Base-by-base conservation (phyloP, 53 echinoderm and acorn worm genomes). In the Zoroaster sp. region DNA sequence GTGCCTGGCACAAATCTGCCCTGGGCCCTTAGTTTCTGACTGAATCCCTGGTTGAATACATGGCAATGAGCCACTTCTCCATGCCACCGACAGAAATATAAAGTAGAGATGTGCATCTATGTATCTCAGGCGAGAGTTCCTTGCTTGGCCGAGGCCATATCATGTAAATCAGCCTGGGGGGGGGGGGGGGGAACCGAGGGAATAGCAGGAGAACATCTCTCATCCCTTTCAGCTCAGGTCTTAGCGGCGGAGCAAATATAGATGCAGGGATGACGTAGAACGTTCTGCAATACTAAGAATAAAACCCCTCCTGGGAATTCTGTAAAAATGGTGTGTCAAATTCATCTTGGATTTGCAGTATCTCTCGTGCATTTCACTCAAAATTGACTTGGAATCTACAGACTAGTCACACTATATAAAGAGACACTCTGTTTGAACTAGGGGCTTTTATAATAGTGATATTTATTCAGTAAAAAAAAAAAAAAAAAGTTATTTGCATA, bases 191-290 rank as follows among this genome's bases (percentile, higher is more conserved):
- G 17, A 31, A 5, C 65, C 23, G 65, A n/a, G n/a, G n/a, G n/a
- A n/a, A n/a, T 17, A 31, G 33, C 69, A 5, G 33, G 32, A 14
- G 31, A 75, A 47, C 47, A 75, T 47, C 47, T 67, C 81, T 68
- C 82, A 5, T 28, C 43, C 66, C 18, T 80, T 63, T 82, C 66
- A 44, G 82, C 66, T 14, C 40, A 44, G 82, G 82, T 67, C 82
- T 67, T 66, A n/a, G n/a, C n/a, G 82, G 68, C 40, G 68, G 42
- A 66, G 68, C 68, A 82, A 82, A 82, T 82, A 67, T 82, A 82
- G 82, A 66, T 36, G 38, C 33, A 42, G 8, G 2, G 42, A 20
- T 82, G 82, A 82, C 82, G 82, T 82, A 67, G 82, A 67, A 40
- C n/a, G 23, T 40, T 30, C 20, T 40, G 31, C 41, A 66, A 65